Conservation (phyloP, 2,888 invertebrate species). For the Caenorhabditis zanzibari region DNA sequence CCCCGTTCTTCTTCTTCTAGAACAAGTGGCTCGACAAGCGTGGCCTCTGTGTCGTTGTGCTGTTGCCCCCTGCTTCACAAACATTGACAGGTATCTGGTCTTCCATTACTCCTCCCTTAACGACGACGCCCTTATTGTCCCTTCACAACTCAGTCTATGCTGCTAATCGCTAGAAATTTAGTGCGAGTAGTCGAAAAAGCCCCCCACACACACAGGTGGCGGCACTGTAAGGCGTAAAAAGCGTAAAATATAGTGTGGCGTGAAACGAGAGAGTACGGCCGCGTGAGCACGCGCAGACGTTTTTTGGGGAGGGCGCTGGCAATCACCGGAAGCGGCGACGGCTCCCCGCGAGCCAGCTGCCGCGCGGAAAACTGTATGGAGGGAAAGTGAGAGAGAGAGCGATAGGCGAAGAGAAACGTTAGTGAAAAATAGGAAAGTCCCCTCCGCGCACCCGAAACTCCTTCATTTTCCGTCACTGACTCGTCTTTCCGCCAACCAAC, state of each 20-base stretch:
- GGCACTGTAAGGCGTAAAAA: slow-evolving; percentile 39
- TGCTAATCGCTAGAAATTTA: slow-evolving; percentile 56
- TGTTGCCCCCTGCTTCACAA: slow-evolving; percentile 54
- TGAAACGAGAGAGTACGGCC: slow-evolving; percentile 41
- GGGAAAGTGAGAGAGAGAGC: slow-evolving; percentile 34
- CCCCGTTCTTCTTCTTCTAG: slow-evolving; percentile 55
- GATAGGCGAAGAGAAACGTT: slow-evolving; percentile 19
- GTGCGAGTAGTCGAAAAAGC: slow-evolving; percentile 16
- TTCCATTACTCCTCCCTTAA: background rate
- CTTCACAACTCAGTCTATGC: slow-evolving; percentile 16
- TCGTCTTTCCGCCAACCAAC: slow-evolving; percentile 46
- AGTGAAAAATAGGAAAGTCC: slow-evolving; percentile 33
- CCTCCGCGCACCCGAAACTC: slow-evolving; percentile 48
- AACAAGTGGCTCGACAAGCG: slow-evolving; percentile 63
- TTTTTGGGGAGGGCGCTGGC: slow-evolving; percentile 38
- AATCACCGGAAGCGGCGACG: slow-evolving; percentile 61
- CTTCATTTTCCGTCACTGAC: slow-evolving; percentile 64
- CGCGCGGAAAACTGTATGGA: slow-evolving; percentile 41
- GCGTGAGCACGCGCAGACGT: slow-evolving; percentile 27
- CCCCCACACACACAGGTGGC: background rate
- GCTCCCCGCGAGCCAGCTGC: slow-evolving; percentile 54
- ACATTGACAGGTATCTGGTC: slow-evolving; percentile 61
- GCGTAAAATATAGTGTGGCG: slow-evolving; percentile 56
- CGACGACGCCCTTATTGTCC: slow-evolving; percentile 21
- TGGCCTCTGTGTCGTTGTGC: slow-evolving; percentile 51